A percentile compares a stretch with the other conserved stretches of the same genome.
phyloP scores from a whole-genome alignment of 2,113 vertebrate species.

The Prunella himalayana region DNA sequence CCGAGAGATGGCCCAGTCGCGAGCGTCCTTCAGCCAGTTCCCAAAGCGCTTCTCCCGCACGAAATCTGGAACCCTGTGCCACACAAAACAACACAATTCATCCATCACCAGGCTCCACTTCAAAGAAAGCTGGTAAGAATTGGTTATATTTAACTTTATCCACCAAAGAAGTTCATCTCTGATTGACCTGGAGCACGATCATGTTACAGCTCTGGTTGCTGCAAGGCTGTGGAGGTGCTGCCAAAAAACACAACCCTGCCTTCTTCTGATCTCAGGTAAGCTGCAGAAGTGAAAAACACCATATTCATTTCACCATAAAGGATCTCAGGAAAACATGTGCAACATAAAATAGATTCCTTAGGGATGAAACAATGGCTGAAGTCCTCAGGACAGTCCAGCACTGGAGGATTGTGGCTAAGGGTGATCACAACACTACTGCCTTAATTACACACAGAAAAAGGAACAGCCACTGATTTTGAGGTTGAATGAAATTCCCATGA shows the following conservation, averaged over 20 bases:
- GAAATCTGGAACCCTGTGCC: slow-evolving; percentile 92
- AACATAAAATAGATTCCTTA: not conserved
- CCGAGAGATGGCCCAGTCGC: slow-evolving; percentile 94
- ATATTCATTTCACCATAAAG: not conserved
- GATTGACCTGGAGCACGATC: not conserved
- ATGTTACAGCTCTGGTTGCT: not conserved
- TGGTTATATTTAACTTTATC: not conserved
- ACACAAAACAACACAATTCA: not conserved
- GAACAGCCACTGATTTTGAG: not conserved
- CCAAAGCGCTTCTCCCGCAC: slow-evolving; percentile 95
- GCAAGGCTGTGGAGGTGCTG: not conserved
- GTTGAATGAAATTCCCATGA: not conserved
- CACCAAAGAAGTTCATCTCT: not conserved
- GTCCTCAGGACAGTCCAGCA: not conserved
- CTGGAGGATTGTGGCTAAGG: not conserved
- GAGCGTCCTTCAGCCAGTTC: slow-evolving; percentile 95
- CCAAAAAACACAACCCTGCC: not conserved
- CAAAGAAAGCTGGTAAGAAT: not conserved
- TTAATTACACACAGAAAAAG: not conserved
- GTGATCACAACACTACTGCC: not conserved
- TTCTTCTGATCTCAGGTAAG: not conserved
- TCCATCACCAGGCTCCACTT: not conserved
- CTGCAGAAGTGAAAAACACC: not conserved
- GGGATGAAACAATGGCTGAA: not conserved
- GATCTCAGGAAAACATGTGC: not conserved